Base-by-base conservation (phyloP, 2,113 vertebrate species). In the Penelope pileata region DNA sequence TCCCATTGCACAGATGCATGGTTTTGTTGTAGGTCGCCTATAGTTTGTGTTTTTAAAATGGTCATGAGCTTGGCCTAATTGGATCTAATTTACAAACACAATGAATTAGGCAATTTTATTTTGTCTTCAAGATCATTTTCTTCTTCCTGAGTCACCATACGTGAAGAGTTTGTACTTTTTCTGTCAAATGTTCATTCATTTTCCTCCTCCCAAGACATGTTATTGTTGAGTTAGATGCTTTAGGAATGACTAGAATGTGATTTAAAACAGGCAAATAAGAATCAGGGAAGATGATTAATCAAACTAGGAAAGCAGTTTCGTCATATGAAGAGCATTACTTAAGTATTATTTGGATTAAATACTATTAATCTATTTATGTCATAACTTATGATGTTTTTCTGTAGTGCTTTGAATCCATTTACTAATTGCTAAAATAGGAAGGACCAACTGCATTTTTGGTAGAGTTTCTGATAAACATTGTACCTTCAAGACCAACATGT, bases 1-100 rank as follows among this genome's bases (percentile, higher is more conserved):
- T 58, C 1, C 0, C 51, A 13, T 50, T 70, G 48, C 1, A 1
- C 60, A 36, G 19, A 60, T 36, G 32, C 29, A 1, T 26, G 17
- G 27, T 34, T 76, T 76, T 63, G 45, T 60, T 83, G 50, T 70
- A 70, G 43, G 4, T 63, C 56, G 32, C 29, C 43, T 86, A 7
- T 10, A 8, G 7, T 15, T 50, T 0, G 0, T 47, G 56, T 7
- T 81, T 84, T 50, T 36, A 29, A 38, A 69, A 78, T 48, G n/a
- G 12, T 40, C 68, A 23, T 48, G 30, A 63, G 14, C n/a, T 64
- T 77, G 30, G 9, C 68, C 76, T 74, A 7, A n/a, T 59, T 36
- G 34, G 29, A 30, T 66, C 66, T 60, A 34, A 11, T 78, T 89
- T 82, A 15, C 50, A 58, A 45, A 58, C 22, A 17, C 16, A 42